A percentile compares a stretch with the other conserved stretches of the same genome.
phyloP scores from a whole-genome alignment of 2,888 invertebrate genomes.

The Drosophila limbata region DNA sequence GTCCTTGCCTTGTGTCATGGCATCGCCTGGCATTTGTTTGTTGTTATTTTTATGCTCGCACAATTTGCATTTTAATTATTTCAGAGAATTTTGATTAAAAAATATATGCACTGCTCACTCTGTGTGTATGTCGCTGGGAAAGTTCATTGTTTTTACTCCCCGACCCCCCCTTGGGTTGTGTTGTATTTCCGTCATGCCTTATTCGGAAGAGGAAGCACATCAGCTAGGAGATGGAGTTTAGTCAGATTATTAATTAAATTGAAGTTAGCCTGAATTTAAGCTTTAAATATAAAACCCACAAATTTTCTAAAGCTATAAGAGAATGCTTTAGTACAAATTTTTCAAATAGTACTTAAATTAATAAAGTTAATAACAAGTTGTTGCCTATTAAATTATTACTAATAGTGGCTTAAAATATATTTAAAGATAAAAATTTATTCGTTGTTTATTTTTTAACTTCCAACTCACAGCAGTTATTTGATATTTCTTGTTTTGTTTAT shows the following conservation, averaged over 20 bases:
- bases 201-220: slow-evolving; percentile 11
- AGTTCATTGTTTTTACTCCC: slow-evolving; percentile 22
- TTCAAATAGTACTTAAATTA: too few relatives aligned
- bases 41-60: slow-evolving; percentile 72
- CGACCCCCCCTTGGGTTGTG: neutral
- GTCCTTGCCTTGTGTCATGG: slow-evolving; percentile 54
- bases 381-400: too few relatives aligned
- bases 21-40: slow-evolving; percentile 59
- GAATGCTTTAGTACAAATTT: too few relatives aligned
- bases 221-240: slow-evolving; percentile 17
- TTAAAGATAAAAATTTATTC: too few relatives aligned
- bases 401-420: too few relatives aligned
- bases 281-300: neutral
- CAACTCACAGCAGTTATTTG: neutral
- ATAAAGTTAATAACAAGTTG: too few relatives aligned
- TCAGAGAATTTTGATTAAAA: slow-evolving; percentile 85
- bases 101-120: slow-evolving; percentile 54
- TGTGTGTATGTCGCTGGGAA: slow-evolving; percentile 13
- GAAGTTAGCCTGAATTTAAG: neutral
- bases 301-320: too few relatives aligned
- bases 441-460: too few relatives aligned
- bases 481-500: neutral
- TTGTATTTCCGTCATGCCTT: slow-evolving; percentile 1
- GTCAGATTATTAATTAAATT: neutral
- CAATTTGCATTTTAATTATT: slow-evolving; percentile 84